Evolutionary conservation across 2,113 vertebrate species (phyloP), one percentile per base, ranked within the genome.

Genomic region (Spilogale gracilis): DNA sequence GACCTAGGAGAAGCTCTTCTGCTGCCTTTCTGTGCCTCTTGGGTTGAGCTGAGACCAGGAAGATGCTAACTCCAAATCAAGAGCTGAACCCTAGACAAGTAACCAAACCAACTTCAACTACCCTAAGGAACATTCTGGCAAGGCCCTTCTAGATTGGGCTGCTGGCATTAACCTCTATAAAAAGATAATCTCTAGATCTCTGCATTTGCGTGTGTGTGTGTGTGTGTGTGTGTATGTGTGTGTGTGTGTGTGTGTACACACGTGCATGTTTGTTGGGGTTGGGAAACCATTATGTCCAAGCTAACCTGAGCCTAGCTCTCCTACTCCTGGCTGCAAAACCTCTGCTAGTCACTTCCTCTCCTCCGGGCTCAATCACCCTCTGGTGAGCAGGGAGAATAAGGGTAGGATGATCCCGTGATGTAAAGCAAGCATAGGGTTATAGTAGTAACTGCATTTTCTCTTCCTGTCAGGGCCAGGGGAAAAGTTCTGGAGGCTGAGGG

Each of bases 71-170:
- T 84, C 43, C 23, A 79, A 92, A 23, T 30, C 88, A 52, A 82
- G 38, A 67, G 52, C 52, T 54, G 50, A 73, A 23, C 38, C 63
- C 32, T 54, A 54, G 61, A 65, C 10, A 6, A 38, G 43, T 6
- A 65, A 74, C 38, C 52, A 61, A 45, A 82, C 54, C 14, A 38
- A 30, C 48, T 73, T 43, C 71, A 54, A 13, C 16, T 45, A 54
- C 81, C 92, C 27, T 50, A 17, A 63, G 74, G 81, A 67, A 63
- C 12, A 32, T 52, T 92, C 60, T 50, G 32, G 94, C 60, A 96
- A 87, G 52, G 18, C 5, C 89, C 38, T 56, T 48, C 84, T 79
- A 58, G 18, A 92, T 56, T 30, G 60, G 90, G 69, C 71, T 38
- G 38, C 27, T 38, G 30, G 10, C 56, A 6, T 54, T 81, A 73